Evolutionary conservation across 2,797 vertebrate genomes (phyloP).

Genomic region (Mionectes olivaceus): DNA sequence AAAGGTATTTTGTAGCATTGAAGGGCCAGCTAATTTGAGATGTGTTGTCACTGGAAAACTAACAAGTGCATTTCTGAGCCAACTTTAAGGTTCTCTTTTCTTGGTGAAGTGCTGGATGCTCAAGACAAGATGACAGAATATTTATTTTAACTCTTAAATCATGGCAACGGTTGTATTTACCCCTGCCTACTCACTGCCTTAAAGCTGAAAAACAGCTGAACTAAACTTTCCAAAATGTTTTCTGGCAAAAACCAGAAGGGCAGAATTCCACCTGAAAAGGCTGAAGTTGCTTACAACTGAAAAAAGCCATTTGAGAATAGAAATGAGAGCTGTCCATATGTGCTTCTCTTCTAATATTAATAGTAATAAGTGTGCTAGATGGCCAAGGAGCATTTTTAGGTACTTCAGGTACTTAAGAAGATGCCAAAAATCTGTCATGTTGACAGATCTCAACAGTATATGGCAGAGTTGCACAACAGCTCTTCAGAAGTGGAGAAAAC

Average conservation of each 20-base stretch:
- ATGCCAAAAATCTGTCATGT: background rate
- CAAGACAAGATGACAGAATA: slow-evolving; percentile 17
- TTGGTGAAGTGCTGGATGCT: background rate
- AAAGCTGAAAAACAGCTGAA: slow-evolving; percentile 16
- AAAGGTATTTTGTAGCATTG: background rate
- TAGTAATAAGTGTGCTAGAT: background rate
- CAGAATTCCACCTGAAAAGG: background rate
- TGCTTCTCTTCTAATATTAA: background rate
- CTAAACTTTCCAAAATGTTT: background rate
- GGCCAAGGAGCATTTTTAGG: background rate
- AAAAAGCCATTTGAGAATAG: background rate
- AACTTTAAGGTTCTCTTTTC: background rate
- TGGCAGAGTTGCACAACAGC: background rate
- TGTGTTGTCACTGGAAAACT: slow-evolving; percentile 22
- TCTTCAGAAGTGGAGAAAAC: background rate
- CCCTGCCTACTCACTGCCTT: background rate
- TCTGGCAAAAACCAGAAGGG: background rate
- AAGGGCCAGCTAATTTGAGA: background rate
- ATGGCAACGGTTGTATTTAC: background rate
- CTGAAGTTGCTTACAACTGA: background rate
- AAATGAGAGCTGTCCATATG: background rate
- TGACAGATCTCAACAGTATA: background rate
- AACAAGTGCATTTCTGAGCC: background rate
- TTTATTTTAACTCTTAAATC: slow-evolving; percentile 34
- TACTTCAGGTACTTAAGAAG: background rate